Evolutionary conservation across 2,888 invertebrate genomes (phyloP), one percentile per base, ranked within the genome.

Genomic region (Linyphia triangularis): DNA sequence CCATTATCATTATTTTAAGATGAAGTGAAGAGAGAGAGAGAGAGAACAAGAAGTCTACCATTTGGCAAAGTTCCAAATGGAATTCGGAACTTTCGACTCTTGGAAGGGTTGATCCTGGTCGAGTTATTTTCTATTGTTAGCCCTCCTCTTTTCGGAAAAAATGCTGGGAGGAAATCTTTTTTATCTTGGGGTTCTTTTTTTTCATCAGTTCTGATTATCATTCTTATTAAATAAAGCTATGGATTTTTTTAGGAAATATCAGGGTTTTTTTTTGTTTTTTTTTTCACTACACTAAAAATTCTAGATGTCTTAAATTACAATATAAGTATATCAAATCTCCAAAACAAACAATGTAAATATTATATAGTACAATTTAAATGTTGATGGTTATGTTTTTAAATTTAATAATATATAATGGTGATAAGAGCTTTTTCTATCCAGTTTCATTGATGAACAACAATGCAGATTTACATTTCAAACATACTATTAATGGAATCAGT

Each of bases 1-100:
- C 82, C 82, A 61, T 82, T 30, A 61, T 61, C 26, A 43, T 72
- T 43, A 37, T 77, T 63, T 65, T 16, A 43, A 77, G 22, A 22
- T 19, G 43, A 33, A 33, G 30, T 7, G 30, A 61, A 75, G 61
- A 37, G 37, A 61, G 40, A 19, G 43, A 59, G 73, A 73, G 33
- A 28, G 28, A 79, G 40, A 3, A 22, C 16, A 1, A 65, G 16
- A 7, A 6, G 13, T 24, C 30, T 19, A 22, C 65, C 43, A 78
- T 65, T 78, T 78, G 78, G 78, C 65, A 65, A 10, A 16, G 19
- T 30, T 78, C 78, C 78, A 78, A 78, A 78, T 78, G 75, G 33
- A 37, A 65, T 78, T 51, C 78, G 40, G 78, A 78, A 51, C 63
- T 78, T 63, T 61, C 22, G 10, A 26, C 16, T 26, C 9, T 24